A percentile compares a stretch with the other conserved stretches of the same genome.
Conservation (phyloP, 2,797 vertebrate species). For the Dryobates pubescens region DNA sequence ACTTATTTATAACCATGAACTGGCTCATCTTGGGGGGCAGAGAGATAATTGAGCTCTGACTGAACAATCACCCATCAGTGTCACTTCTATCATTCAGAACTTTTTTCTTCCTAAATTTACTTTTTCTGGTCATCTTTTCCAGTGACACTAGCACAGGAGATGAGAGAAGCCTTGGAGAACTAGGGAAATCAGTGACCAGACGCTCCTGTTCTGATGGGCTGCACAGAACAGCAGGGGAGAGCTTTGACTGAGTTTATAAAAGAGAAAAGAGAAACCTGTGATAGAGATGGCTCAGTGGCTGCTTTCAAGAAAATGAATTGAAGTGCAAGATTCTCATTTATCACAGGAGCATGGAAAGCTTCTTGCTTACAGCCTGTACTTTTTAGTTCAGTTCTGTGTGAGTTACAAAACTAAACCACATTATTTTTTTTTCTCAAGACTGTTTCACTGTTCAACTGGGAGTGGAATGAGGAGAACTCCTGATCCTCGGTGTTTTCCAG, state of each 20-base stretch:
- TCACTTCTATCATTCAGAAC: not conserved
- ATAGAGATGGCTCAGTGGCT: not conserved
- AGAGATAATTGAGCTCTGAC: not conserved
- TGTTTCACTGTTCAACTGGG: not conserved
- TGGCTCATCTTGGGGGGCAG: not conserved
- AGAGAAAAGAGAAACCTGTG: not conserved
- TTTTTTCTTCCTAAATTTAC: not conserved
- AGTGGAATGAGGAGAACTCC: not conserved
- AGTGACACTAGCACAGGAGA: not conserved
- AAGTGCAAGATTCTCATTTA: not conserved
- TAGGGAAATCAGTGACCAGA: not conserved
- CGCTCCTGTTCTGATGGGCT: not conserved
- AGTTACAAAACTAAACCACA: not conserved
- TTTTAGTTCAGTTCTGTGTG: not conserved
- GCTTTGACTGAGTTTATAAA: not conserved
- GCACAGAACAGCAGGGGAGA: too few species aligned
- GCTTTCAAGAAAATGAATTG: not conserved
- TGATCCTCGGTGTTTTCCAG: not conserved
- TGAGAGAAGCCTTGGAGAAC: not conserved
- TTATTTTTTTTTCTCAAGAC: constrained; percentile 12
- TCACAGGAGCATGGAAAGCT: not conserved
- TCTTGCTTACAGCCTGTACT: not conserved
- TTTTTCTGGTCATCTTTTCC: not conserved
- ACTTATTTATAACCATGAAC: not conserved
- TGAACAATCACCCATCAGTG: not conserved